A percentile compares a stretch with the other conserved stretches of the same genome.
Conservation (phyloP, 2,888 invertebrate genomes). For the Phrixothrix hirtus region DNA sequence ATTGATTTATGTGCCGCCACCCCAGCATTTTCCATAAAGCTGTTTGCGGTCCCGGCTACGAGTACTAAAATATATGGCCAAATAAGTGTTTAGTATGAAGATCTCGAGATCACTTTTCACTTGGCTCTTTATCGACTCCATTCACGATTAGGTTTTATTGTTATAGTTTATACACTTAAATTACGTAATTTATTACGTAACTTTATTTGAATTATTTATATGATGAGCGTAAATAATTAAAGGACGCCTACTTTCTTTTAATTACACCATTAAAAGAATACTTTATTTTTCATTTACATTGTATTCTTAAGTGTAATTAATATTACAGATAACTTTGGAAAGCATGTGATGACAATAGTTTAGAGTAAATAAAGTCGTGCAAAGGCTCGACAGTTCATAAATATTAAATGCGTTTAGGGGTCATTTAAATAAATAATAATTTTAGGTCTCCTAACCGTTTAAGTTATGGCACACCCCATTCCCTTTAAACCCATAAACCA, state of each 20-base stretch:
- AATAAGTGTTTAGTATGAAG: conserved; percentile 58
- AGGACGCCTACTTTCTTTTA: no score
- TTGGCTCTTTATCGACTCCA: conserved; percentile 45
- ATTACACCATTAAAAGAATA: no score
- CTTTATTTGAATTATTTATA: no score
- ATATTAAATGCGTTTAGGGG: conserved; percentile 42
- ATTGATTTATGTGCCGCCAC: conserved; percentile 65
- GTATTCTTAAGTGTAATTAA: no score
- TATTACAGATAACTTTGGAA: no score
- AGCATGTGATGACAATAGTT: no score
- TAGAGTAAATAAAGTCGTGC: conserved; percentile 19
- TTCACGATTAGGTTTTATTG: no score
- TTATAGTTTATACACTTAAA: no score
- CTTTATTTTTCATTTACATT: no score
- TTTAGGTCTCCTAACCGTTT: conserved; percentile 33
- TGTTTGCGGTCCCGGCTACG: conserved; percentile 56
- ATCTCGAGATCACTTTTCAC: conserved; percentile 54
- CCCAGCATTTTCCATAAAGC: conserved; percentile 58
- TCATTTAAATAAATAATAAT: conserved; percentile 49
- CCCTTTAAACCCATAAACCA: conserved; percentile 41
- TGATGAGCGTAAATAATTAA: no score
- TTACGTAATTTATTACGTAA: no score
- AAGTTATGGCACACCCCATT: conserved; percentile 31
- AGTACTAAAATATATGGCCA: conserved; percentile 56
- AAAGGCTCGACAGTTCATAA: conserved; percentile 40